phyloP scores from a whole-genome alignment of 2,797 vertebrate species.

The Phataginus tetradactyla region DNA sequence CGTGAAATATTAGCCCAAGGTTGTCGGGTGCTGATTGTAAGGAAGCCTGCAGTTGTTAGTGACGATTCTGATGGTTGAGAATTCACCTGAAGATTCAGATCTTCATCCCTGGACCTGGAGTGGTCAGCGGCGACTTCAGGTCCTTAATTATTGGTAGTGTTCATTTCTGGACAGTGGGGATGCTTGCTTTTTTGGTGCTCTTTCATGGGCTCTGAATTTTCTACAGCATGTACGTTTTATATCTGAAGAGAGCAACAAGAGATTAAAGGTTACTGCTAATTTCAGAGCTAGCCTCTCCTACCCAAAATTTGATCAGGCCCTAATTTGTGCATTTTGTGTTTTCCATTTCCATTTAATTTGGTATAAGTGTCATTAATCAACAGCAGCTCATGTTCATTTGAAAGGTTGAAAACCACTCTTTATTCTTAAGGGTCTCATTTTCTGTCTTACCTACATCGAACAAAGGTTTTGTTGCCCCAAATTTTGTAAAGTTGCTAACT shows the following conservation, averaged over 20 bases:
- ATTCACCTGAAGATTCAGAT: background rate
- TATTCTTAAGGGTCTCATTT: background rate
- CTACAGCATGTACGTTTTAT: background rate
- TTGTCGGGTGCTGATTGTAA: background rate
- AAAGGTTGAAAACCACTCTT: background rate
- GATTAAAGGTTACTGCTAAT: background rate
- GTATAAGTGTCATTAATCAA: background rate
- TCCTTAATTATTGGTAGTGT: background rate
- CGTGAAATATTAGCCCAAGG: too few species aligned
- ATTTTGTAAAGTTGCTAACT: background rate
- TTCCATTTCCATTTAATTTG: background rate
- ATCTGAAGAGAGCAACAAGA: background rate
- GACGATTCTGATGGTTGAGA: background rate
- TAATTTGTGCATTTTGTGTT: background rate
- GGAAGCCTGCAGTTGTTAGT: background rate
- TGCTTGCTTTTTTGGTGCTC: background rate
- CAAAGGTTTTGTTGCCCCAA: background rate
- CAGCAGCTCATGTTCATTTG: background rate
- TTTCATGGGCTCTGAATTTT: background rate
- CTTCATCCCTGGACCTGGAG: too few species aligned
- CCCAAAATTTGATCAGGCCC: background rate
- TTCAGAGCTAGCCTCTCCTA: background rate
- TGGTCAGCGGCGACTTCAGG: fast-evolving
- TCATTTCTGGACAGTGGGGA: background rate
- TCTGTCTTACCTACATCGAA: background rate